phyloP scores from a whole-genome alignment of 1,140 invertebrate species.

The Bombus difficillimus region DNA sequence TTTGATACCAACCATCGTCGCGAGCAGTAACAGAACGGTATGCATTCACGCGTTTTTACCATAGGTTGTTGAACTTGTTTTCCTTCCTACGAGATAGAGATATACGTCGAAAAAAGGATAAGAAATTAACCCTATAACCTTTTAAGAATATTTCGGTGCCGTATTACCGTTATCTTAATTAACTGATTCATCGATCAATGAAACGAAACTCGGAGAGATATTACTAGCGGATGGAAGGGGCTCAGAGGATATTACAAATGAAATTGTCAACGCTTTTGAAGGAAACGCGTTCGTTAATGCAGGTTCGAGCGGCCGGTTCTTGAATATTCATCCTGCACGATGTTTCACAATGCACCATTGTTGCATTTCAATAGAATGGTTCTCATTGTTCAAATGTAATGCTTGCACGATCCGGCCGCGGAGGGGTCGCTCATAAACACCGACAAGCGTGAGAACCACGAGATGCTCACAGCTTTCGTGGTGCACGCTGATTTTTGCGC shows the following conservation, averaged over 20 bases:
- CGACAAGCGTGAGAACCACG: slow-evolving; percentile 54
- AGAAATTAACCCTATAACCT: not conserved
- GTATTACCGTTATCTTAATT: not conserved
- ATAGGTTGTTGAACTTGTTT: not conserved
- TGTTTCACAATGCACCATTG: slow-evolving; percentile 64
- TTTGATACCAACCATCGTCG: not conserved
- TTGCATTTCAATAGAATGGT: slow-evolving; percentile 62
- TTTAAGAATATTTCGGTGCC: not conserved
- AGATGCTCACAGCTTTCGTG: slow-evolving; percentile 19
- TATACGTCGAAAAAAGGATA: not conserved
- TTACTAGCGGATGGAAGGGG: not conserved
- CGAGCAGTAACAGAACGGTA: not conserved
- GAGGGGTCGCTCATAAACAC: slow-evolving; percentile 55
- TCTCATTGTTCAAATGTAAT: slow-evolving; percentile 65
- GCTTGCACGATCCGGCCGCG: slow-evolving; percentile 44
- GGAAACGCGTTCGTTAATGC: slow-evolving; percentile 60
- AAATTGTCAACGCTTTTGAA: slow-evolving; percentile 53
- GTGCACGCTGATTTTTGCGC: slow-evolving; percentile 34
- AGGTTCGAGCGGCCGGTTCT: slow-evolving; percentile 56
- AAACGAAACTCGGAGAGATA: slow-evolving; percentile 8
- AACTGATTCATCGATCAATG: not conserved
- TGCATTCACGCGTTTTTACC: not conserved
- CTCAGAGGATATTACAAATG: slow-evolving; percentile 9
- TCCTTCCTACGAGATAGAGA: not conserved
- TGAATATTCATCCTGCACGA: slow-evolving; percentile 65